Evolutionary conservation across 2,113 vertebrate genomes (phyloP).

Genomic region (Paracyprichromis sp.): DNA sequence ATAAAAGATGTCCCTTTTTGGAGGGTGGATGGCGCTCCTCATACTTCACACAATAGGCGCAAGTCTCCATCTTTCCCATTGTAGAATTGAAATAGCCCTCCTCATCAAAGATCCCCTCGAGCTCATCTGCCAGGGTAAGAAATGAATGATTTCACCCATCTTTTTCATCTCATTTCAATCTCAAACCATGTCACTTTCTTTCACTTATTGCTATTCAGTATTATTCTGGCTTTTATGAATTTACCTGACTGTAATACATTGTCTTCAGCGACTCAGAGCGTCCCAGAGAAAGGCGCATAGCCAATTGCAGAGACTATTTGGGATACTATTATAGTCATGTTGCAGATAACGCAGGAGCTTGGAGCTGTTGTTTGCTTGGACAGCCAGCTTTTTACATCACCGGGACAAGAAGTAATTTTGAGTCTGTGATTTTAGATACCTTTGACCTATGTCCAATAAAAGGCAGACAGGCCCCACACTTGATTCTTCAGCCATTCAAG

Average conservation of each 20-base stretch:
- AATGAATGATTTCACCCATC: conserved; percentile 29
- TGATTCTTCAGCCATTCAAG: not conserved
- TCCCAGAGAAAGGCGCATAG: not conserved
- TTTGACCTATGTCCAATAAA: not conserved
- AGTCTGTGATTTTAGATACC: not conserved
- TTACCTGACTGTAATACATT: conserved; percentile 21
- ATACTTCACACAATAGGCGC: conserved; percentile 57
- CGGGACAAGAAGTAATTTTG: not conserved
- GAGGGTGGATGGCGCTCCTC: conserved; percentile 5
- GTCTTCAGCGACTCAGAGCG: conserved; percentile 9
- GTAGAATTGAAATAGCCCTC: conserved; percentile 45
- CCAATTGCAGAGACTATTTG: conserved; percentile 3
- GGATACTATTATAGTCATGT: not conserved
- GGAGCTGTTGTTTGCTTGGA: not conserved
- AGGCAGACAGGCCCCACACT: not conserved
- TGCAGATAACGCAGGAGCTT: not conserved
- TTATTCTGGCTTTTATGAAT: conserved; percentile 28
- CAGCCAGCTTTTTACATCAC: not conserved
- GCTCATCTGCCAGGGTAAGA: conserved; percentile 32
- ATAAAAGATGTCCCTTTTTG: conserved; percentile 41
- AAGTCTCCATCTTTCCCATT: conserved; percentile 39
- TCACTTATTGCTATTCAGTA: conserved; percentile 31
- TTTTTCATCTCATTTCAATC: conserved; percentile 57
- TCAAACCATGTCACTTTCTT: conserved; percentile 50
- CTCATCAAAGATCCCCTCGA: conserved; percentile 50